A percentile compares a stretch with the other conserved stretches of the same genome.
Conservation (phyloP, 2,113 vertebrate species). For the Microcebus griseorufus region DNA sequence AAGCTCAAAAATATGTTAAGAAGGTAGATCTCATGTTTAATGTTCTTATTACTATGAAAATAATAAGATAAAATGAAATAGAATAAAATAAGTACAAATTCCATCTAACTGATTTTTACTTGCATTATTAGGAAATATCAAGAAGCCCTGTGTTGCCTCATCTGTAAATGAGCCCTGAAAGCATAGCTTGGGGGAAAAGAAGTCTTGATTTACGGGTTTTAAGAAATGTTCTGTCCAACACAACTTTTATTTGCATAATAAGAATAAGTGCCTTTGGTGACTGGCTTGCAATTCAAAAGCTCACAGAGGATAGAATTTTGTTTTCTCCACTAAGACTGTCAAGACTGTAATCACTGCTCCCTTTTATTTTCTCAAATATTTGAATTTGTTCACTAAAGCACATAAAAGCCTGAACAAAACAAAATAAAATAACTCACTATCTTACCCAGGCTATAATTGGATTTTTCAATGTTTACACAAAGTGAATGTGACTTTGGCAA, state of each 20-base stretch:
- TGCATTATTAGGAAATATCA: not conserved
- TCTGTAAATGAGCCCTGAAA: not conserved
- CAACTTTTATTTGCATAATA: not conserved
- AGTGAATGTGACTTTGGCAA: not conserved
- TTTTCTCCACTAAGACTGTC: not conserved
- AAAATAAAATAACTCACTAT: not conserved
- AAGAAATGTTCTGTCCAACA: not conserved
- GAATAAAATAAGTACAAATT: not conserved
- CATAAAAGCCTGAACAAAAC: not conserved
- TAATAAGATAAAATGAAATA: not conserved
- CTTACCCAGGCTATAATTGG: not conserved
- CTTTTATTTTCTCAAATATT: not conserved
- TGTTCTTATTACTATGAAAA: not conserved
- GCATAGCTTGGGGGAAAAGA: not conserved
- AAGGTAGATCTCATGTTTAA: not conserved
- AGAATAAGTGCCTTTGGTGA: not conserved
- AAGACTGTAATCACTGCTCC: not conserved
- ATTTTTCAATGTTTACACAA: constrained; percentile 19
- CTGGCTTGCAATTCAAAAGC: not conserved
- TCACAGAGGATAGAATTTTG: constrained; percentile 1
- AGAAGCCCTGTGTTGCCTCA: not conserved
- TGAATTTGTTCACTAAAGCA: not conserved
- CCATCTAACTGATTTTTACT: not conserved
- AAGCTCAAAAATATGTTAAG: not conserved
- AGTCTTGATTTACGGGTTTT: not conserved